Evolutionary conservation across 1,140 invertebrate species (phyloP).

Genomic region (Drosophila bifasciata): DNA sequence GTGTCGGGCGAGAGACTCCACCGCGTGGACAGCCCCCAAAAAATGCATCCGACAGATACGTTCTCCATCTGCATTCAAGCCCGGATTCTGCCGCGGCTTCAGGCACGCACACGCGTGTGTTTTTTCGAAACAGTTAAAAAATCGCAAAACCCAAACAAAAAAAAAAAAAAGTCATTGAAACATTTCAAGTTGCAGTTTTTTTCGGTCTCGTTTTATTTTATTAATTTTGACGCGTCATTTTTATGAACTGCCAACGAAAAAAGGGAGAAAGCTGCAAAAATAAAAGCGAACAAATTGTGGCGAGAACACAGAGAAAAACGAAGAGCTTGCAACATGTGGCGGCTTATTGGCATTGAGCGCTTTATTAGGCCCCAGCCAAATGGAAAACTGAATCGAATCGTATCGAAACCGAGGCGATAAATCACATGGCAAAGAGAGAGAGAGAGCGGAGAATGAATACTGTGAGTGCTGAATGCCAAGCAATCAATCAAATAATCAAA

Average conservation of each 20-base stretch:
- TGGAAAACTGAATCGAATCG: slow-evolving; percentile 22
- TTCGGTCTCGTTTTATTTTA: slow-evolving; percentile 48
- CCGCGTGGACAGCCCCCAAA: slow-evolving; percentile 40
- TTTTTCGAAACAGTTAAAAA: slow-evolving; percentile 57
- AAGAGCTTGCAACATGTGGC: slow-evolving; percentile 51
- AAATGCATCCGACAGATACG: slow-evolving; percentile 76
- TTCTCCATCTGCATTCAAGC: slow-evolving; percentile 23
- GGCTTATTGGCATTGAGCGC: slow-evolving; percentile 60
- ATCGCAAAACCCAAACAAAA: not conserved
- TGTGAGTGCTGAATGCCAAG: too few species aligned
- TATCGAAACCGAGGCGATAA: slow-evolving; percentile 19
- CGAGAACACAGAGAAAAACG: not conserved
- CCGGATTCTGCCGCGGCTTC: slow-evolving; percentile 49
- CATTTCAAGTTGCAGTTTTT: slow-evolving; percentile 24
- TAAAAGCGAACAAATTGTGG: slow-evolving; percentile 10
- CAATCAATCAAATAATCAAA: too few species aligned
- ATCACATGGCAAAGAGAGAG: too few species aligned
- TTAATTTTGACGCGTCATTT: slow-evolving; percentile 57
- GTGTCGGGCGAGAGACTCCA: slow-evolving; percentile 36
- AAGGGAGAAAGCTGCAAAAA: slow-evolving; percentile 32
- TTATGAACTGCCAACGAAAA: slow-evolving; percentile 29
- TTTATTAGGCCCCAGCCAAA: slow-evolving; percentile 62
- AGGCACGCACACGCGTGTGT: slow-evolving; percentile 72
- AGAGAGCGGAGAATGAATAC: too few species aligned
- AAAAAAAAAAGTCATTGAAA: not conserved